phyloP scores from a whole-genome alignment of 1,140 invertebrate species.

The Calliopsis andreniformis region DNA sequence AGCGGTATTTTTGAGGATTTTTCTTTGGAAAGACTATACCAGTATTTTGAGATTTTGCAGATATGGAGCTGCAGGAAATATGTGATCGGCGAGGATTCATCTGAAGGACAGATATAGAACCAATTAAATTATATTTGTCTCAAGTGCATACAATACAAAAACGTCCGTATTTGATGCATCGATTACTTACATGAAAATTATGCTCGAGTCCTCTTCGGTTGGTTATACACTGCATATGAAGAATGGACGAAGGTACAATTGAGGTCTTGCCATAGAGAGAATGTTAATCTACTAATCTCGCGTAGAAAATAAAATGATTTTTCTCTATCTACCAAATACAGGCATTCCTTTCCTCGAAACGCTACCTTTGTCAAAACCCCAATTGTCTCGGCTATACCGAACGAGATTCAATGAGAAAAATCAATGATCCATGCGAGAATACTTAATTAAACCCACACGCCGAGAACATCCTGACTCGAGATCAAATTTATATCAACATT shows the following conservation, averaged over 20 bases:
- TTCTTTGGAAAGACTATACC: no score
- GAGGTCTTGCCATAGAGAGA: background rate
- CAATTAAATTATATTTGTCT: slow-evolving; percentile 30
- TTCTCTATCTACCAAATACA: background rate
- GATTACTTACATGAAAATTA: background rate
- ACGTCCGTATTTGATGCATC: background rate
- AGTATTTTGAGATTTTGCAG: no score
- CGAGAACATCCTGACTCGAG: no score
- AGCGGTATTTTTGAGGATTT: no score
- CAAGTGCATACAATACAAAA: slow-evolving; percentile 40
- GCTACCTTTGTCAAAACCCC: background rate
- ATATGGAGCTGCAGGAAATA: no score
- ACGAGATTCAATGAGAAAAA: no score
- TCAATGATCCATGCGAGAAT: no score
- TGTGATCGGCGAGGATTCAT: background rate
- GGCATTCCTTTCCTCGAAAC: no score
- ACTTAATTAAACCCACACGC: no score
- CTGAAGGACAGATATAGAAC: background rate
- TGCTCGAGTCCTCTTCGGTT: background rate
- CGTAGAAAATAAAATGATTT: no score
- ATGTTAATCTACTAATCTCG: background rate
- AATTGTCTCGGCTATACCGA: background rate
- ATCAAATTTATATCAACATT: no score
- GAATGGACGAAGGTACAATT: background rate
- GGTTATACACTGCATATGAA: background rate